These are phyloP conservation scores for Ceramica pisi DNA, from an alignment of 2,888 invertebrate genomes.

Conservation along the genomic window DNA sequence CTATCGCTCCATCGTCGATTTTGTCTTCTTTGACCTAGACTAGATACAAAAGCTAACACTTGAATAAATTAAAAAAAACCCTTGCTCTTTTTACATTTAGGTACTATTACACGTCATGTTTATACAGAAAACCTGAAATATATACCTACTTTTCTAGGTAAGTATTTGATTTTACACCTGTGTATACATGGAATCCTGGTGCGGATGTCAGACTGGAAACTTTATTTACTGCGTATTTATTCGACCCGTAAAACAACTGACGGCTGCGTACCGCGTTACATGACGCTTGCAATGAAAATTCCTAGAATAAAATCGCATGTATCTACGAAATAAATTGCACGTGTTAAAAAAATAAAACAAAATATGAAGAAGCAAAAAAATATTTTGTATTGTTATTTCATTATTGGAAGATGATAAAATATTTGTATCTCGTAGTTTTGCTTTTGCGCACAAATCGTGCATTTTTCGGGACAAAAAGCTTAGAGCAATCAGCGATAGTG, in stretches of 20 bases:
- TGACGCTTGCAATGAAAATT: slow-evolving; percentile 9
- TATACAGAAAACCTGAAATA: no score
- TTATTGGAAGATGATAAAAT: not conserved
- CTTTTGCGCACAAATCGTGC: no score
- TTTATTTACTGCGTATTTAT: slow-evolving; percentile 47
- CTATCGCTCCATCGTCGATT: no score
- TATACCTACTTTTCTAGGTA: not conserved
- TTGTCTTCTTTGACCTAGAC: no score
- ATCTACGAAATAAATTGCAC: not conserved
- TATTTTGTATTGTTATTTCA: not conserved
- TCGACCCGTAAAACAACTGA: slow-evolving; percentile 24
- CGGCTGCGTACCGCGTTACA: not conserved
- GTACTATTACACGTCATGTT: no score
- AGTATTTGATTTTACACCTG: not conserved
- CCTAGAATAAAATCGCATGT: not conserved
- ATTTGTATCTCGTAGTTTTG: no score
- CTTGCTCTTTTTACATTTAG: no score
- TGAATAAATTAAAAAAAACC: no score
- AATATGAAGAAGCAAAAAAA: not conserved
- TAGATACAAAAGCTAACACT: no score
- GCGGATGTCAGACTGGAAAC: slow-evolving; percentile 19
- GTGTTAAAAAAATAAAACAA: not conserved
- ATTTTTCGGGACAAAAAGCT: no score
- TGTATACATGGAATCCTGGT: slow-evolving; percentile 18
- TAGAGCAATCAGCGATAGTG: no score